Conservation (phyloP, 2,113 vertebrate genomes). For the Nothoprocta perdicaria region DNA sequence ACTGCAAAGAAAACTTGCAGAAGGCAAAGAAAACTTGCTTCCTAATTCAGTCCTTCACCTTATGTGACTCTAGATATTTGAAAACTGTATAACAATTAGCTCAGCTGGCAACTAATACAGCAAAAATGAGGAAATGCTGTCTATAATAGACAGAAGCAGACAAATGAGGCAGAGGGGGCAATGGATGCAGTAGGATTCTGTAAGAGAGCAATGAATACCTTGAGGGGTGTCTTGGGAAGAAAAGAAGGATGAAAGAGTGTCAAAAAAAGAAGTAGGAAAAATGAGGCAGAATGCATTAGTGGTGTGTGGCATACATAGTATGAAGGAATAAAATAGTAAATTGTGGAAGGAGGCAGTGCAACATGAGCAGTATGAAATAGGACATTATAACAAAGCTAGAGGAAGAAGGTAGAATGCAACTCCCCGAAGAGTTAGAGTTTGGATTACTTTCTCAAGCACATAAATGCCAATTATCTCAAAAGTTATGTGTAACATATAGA, state of each 20-base stretch:
- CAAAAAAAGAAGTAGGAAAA: slow-evolving; percentile 7
- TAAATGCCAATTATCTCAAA: not conserved
- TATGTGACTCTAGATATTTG: not conserved
- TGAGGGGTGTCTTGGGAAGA: not conserved
- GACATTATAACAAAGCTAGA: slow-evolving; percentile 18
- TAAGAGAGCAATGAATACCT: not conserved
- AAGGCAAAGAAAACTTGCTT: not conserved
- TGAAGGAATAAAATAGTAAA: slow-evolving; percentile 24
- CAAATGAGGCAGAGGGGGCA: not conserved
- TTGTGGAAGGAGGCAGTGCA: slow-evolving; percentile 50
- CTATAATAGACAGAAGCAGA: not conserved
- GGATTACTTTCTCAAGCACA: not conserved
- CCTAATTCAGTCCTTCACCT: not conserved
- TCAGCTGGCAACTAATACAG: not conserved
- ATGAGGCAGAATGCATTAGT: slow-evolving; percentile 55
- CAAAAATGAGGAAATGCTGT: not conserved
- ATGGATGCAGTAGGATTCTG: not conserved
- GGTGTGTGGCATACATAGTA: not conserved
- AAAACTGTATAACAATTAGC: slow-evolving; percentile 8
- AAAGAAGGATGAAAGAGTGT: slow-evolving; percentile 40
- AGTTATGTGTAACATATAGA: not conserved
- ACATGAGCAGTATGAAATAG: not conserved
- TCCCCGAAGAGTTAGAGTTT: not conserved
- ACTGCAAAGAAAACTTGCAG: not conserved
- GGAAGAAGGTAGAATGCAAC: not conserved